Percentiles rank a stretch among this genome's conserved stretches.
These are phyloP conservation scores for Amphiprion ocellaris DNA, from an alignment of 2,113 vertebrate species.

Conservation along the genomic window DNA sequence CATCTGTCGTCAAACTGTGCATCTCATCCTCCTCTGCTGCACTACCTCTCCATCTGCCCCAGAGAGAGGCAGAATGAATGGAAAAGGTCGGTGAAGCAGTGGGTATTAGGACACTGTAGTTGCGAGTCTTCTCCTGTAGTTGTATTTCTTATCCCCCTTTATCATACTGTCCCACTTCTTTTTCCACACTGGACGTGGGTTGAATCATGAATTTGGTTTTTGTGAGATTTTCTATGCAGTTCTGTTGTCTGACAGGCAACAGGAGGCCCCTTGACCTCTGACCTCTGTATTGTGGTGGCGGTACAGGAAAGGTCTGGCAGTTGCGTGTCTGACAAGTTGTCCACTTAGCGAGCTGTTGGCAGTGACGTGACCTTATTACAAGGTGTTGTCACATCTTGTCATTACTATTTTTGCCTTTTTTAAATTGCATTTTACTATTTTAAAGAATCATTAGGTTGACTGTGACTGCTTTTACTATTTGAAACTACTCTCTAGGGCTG, in stretches of 20 bases:
- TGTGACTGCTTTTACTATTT: too few relatives aligned
- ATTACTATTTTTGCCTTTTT: too few relatives aligned
- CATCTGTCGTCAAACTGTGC: slow-evolving; percentile 79
- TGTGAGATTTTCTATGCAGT: slow-evolving; percentile 13
- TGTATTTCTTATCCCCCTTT: neutral
- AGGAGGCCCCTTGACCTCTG: slow-evolving; percentile 60
- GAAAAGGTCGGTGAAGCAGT: neutral
- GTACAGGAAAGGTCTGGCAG: slow-evolving; percentile 45
- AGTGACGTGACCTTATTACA: slow-evolving; percentile 9
- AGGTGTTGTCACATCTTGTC: neutral
- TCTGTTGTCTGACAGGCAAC: slow-evolving; percentile 7
- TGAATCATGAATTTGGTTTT: neutral
- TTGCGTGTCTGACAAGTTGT: slow-evolving; percentile 15
- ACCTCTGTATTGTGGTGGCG: slow-evolving; percentile 40
- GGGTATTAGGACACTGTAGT: neutral
- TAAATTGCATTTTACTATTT: too few relatives aligned
- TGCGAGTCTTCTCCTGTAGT: neutral
- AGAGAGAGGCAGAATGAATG: neutral
- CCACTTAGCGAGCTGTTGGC: neutral
- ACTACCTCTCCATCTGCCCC: slow-evolving; percentile 73
- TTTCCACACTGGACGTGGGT: neutral
- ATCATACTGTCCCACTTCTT: neutral
- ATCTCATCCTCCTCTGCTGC: slow-evolving; percentile 60
- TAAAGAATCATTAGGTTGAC: too few relatives aligned
- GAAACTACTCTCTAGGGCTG: too few relatives aligned